Evolutionary conservation across 1,140 invertebrate species (phyloP).

Genomic region (Cryptotermes secundus): DNA sequence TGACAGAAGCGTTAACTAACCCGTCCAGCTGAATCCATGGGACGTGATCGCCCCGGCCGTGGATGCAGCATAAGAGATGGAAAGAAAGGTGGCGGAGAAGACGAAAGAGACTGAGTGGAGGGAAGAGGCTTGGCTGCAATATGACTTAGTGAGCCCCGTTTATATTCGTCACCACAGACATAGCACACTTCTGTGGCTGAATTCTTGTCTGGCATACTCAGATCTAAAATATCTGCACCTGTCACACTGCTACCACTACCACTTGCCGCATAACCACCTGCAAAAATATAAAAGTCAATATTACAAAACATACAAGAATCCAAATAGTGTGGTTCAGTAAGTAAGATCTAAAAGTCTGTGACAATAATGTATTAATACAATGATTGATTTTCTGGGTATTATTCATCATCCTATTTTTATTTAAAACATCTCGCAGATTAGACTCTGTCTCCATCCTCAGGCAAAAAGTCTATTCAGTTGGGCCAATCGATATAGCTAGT

Average conservation of each 20-base stretch:
- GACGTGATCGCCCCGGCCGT: conserved; percentile 66
- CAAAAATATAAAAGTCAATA: neutral
- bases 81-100: conserved; percentile 70
- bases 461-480: too few species aligned
- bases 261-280: conserved; percentile 34
- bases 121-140: conserved; percentile 59
- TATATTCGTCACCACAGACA: conserved; percentile 84
- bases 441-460: too few species aligned
- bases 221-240: conserved; percentile 74
- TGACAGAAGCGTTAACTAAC: conserved; percentile 23
- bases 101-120: conserved; percentile 41
- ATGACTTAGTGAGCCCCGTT: conserved; percentile 69
- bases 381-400: too few species aligned
- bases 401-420: too few species aligned
- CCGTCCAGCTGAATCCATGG: conserved; percentile 45
- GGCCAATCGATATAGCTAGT: too few species aligned
- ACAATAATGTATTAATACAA: too few species aligned
- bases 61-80: conserved; percentile 81
- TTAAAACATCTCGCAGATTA: too few species aligned
- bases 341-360: too few species aligned
- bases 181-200: conserved; percentile 78
- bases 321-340: too few species aligned
- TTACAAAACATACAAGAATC: too few species aligned
- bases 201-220: conserved; percentile 90
- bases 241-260: conserved; percentile 36